phyloP scores from a whole-genome alignment of 2,797 vertebrate species.

The Remorina albescens region DNA sequence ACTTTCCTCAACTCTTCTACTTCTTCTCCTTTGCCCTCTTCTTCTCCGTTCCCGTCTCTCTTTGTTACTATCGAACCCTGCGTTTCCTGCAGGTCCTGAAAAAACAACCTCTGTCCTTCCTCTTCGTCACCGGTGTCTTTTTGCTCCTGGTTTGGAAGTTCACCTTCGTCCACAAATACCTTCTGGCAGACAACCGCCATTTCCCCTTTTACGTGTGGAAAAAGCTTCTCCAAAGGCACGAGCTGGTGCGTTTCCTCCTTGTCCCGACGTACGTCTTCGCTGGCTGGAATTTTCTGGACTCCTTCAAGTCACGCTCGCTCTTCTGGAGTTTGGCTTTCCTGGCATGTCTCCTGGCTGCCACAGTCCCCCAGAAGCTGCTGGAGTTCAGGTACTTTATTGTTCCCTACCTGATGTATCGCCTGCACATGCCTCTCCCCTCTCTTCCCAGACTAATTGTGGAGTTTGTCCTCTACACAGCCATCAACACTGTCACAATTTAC shows the following conservation, averaged over 20 bases:
- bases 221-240: constrained; percentile 89
- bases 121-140: constrained; percentile 70
- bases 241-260: constrained; percentile 87
- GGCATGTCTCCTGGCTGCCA: constrained; percentile 86
- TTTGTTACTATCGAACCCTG: constrained; percentile 84
- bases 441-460: constrained; percentile 87
- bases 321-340: constrained; percentile 93
- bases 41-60: constrained; percentile 89
- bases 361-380: constrained; percentile 93
- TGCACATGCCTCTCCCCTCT: constrained; percentile 91
- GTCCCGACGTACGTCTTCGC: constrained; percentile 92
- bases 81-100: constrained; percentile 86
- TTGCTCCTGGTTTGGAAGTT: constrained; percentile 93
- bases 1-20: constrained; percentile 95
- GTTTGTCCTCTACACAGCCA: constrained; percentile 84
- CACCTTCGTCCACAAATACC: constrained; percentile 93
- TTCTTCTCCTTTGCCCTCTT: constrained; percentile 91
- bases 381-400: constrained; percentile 98
- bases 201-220: constrained; percentile 97
- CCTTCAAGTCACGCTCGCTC: constrained; percentile 88
- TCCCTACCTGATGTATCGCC: constrained; percentile 93
- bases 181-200: constrained; percentile 96
- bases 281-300: constrained; percentile 91
- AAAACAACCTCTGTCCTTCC: constrained; percentile 84
- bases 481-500: constrained; percentile 90